Evolutionary conservation across 2,797 vertebrate species (phyloP).

Genomic region (Simalia tracyae): DNA sequence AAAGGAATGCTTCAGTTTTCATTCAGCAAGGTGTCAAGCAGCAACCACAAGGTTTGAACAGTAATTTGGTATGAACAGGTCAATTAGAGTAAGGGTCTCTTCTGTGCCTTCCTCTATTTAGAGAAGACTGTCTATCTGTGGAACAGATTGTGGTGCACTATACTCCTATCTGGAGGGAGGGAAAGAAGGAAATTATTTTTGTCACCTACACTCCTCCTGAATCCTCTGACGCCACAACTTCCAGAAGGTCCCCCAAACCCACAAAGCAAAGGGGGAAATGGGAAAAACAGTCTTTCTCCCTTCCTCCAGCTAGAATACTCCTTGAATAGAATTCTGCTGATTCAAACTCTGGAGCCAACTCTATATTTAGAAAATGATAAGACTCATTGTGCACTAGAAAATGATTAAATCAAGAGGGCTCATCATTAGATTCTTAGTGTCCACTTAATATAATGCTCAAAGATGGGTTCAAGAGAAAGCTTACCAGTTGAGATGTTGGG

Average conservation of each 20-base stretch:
- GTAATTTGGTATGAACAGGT: neutral
- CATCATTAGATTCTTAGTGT: neutral
- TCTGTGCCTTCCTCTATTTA: neutral
- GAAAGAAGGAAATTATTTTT: neutral
- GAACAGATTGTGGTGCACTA: neutral
- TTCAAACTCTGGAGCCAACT: neutral
- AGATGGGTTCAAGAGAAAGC: constrained; percentile 35
- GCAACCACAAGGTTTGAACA: neutral
- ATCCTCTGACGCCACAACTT: neutral
- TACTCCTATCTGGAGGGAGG: neutral
- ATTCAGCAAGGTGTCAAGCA: constrained; percentile 3
- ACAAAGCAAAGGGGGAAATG: neutral
- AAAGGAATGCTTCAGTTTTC: no score
- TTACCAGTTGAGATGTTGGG: constrained; percentile 84
- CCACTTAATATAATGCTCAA: neutral
- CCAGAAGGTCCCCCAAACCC: neutral
- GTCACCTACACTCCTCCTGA: neutral
- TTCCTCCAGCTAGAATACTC: neutral
- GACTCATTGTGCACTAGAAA: neutral
- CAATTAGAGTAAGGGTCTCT: no score
- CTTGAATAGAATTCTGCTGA: neutral
- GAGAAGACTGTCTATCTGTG: neutral
- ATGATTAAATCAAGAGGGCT: neutral
- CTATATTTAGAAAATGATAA: neutral
- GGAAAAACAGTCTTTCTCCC: neutral